These are phyloP conservation scores for Pollachius pollachius DNA, from an alignment of 2,113 vertebrate genomes.

Conservation along the genomic window DNA sequence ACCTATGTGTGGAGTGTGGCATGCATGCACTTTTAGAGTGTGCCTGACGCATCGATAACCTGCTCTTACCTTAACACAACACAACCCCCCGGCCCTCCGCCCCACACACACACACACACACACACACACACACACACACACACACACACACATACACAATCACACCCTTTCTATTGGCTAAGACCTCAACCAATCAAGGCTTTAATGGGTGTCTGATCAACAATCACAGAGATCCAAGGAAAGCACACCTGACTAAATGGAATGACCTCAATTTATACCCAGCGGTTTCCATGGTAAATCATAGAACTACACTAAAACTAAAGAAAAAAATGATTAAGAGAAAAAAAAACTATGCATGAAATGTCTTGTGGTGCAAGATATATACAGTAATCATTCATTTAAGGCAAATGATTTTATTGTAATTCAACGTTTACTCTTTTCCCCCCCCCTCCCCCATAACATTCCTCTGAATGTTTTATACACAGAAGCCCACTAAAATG, in stretches of 20 bases:
- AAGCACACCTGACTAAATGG: slow-evolving; percentile 73
- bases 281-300: slow-evolving; percentile 38
- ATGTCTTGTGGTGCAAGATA: slow-evolving; percentile 71
- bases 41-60: slow-evolving; percentile 56
- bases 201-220: slow-evolving; percentile 14
- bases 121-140: too few species aligned
- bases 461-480: slow-evolving; percentile 49
- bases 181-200: too few species aligned
- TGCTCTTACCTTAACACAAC: slow-evolving; percentile 35
- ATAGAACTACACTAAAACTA: slow-evolving; percentile 9
- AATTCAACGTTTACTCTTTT: slow-evolving; percentile 60
- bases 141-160: too few species aligned
- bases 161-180: not conserved
- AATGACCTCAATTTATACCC: slow-evolving; percentile 69
- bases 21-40: slow-evolving; percentile 68
- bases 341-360: slow-evolving; percentile 73
- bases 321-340: slow-evolving; percentile 24
- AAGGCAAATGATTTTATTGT: slow-evolving; percentile 56
- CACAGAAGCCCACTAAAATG: slow-evolving; percentile 38
- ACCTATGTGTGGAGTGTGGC: slow-evolving; percentile 48
- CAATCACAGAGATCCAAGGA: slow-evolving; percentile 56
- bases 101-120: too few species aligned
- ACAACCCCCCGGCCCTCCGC: not conserved
- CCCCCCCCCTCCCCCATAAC: slow-evolving; percentile 28
- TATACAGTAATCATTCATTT: slow-evolving; percentile 50